Evolutionary conservation across 2,888 invertebrate genomes (phyloP).

Genomic region (Tholera decimalis): DNA sequence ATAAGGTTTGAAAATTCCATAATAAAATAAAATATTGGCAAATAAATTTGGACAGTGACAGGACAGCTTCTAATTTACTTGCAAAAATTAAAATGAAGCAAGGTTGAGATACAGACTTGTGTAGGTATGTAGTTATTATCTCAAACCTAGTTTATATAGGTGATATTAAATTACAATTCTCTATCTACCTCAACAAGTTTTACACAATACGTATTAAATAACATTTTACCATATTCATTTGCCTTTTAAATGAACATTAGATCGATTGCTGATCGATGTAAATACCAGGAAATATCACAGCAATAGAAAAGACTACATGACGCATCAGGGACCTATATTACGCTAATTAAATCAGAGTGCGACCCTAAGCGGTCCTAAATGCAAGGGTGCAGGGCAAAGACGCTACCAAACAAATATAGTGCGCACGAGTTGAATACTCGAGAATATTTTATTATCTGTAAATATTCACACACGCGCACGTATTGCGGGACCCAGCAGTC

Average conservation of each 20-base stretch:
- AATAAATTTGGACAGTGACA: too few species aligned
- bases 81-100: too few species aligned
- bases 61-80: too few species aligned
- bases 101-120: too few species aligned
- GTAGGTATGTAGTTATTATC: too few species aligned
- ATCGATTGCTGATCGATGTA: conserved; percentile 44
- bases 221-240: conserved; percentile 25
- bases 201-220: conserved; percentile 30
- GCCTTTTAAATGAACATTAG: conserved; percentile 24
- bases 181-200: conserved; percentile 34
- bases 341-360: conserved; percentile 62
- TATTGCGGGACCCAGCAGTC: conserved; percentile 51
- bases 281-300: conserved; percentile 49
- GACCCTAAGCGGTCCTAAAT: conserved; percentile 67
- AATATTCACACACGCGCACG: conserved; percentile 75
- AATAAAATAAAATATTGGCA: too few species aligned
- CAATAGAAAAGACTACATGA: conserved; percentile 40
- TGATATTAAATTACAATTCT: not conserved
- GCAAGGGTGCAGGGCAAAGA: conserved; percentile 75
- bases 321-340: conserved; percentile 39
- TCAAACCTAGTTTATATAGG: not conserved
- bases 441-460: conserved; percentile 87
- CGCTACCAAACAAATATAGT: conserved; percentile 82
- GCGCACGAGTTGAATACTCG: conserved; percentile 87
- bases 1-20: too few species aligned